These are phyloP conservation scores for Hydrozoanthus gracilis DNA, from an alignment of 92 coral and sea anemone genomes.

Conservation along the genomic window DNA sequence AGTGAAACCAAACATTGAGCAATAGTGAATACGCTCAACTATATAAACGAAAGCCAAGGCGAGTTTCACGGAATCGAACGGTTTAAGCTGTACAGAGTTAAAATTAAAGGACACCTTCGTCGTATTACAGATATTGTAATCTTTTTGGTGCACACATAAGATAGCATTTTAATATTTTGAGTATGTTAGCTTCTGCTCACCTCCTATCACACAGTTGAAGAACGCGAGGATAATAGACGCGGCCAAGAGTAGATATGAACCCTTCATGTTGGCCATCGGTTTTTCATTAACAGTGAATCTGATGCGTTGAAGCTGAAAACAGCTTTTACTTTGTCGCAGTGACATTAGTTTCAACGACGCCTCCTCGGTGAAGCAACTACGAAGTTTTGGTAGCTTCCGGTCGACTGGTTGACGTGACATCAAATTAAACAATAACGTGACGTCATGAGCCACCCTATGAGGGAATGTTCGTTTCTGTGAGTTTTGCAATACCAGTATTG, in stretches of 20 bases:
- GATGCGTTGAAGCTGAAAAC: not conserved
- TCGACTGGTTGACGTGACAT: not conserved
- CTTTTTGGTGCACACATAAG: not conserved
- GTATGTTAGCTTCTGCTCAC: not conserved
- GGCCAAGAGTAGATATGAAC: not conserved
- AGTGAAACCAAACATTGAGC: not conserved
- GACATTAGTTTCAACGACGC: not conserved
- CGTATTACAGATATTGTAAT: not conserved
- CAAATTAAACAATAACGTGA: not conserved
- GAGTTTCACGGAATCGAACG: not conserved
- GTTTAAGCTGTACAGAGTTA: not conserved
- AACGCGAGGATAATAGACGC: not conserved
- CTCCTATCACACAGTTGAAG: not conserved
- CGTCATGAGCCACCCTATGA: not conserved
- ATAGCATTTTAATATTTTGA: not conserved
- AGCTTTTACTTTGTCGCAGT: not conserved
- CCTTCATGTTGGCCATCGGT: not conserved
- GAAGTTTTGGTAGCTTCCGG: not conserved
- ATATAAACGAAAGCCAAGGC: not conserved
- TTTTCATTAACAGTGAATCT: not conserved
- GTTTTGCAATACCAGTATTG: too few species aligned
- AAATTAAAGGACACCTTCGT: not conserved
- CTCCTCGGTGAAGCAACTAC: not conserved
- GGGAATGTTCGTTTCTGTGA: too few species aligned
- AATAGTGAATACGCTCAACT: not conserved